Conservation (phyloP, 1,140 invertebrate genomes). For the Phymorhynchus buccinoides region DNA sequence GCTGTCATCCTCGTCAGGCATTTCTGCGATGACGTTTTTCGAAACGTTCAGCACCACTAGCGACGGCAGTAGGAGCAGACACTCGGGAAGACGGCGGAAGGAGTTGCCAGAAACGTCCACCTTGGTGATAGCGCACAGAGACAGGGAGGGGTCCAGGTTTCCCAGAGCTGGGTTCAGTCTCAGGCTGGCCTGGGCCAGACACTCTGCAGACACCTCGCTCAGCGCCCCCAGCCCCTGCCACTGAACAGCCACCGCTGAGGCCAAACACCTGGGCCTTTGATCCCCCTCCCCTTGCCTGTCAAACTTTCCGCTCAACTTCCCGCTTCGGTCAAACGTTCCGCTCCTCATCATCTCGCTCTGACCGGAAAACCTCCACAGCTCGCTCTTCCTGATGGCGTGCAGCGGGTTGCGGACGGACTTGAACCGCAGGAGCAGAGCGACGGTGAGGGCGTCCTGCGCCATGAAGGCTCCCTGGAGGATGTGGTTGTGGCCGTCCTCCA, state of each 20-base stretch:
- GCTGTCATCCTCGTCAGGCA: constrained; percentile 74
- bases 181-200: constrained; percentile 80
- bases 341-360: constrained; percentile 31
- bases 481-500: constrained; percentile 88
- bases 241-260: constrained; percentile 91
- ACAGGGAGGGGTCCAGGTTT: constrained; percentile 73
- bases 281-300: constrained; percentile 41
- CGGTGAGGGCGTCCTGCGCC: constrained; percentile 83
- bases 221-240: constrained; percentile 87
- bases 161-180: constrained; percentile 59
- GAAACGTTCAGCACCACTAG: constrained; percentile 86
- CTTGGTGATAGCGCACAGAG: constrained; percentile 91
- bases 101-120: constrained; percentile 95
- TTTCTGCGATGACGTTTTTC: constrained; percentile 87
- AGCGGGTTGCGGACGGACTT: constrained; percentile 57
- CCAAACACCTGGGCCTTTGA: constrained; percentile 83
- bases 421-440: constrained; percentile 75
- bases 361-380: constrained; percentile 46
- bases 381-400: constrained; percentile 57
- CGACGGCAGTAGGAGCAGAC: constrained; percentile 88
- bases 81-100: constrained; percentile 84
- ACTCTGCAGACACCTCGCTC: constrained; percentile 80
- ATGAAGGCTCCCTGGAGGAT: constrained; percentile 83
- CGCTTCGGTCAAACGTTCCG: constrained; percentile 43
- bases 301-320: too few relatives aligned